phyloP scores from a whole-genome alignment of 1,140 invertebrate species.

The Pentalonia nigronervosa region DNA sequence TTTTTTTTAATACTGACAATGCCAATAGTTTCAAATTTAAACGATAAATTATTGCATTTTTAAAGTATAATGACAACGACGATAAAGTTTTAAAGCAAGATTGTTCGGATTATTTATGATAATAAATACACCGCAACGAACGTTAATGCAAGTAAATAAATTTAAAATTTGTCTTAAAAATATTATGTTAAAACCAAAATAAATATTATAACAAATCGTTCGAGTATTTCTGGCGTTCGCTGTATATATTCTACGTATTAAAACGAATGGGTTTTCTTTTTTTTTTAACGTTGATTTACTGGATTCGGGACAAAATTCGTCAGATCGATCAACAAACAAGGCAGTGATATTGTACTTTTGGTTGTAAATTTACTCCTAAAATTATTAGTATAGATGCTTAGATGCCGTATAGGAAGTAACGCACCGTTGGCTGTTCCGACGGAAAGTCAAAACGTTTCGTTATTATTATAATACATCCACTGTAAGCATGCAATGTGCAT shows the following conservation, averaged over 20 bases:
- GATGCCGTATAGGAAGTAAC: not conserved
- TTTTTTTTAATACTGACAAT: slow-evolving; percentile 6
- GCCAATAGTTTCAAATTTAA: slow-evolving; percentile 22
- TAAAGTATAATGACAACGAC: not conserved
- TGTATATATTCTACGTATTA: not conserved
- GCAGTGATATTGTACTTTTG: not conserved
- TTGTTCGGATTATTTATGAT: slow-evolving; percentile 1
- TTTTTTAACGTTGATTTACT: not conserved
- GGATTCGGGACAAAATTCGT: not conserved
- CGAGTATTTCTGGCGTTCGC: not conserved
- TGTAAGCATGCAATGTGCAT: not conserved
- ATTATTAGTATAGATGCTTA: not conserved
- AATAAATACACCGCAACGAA: not conserved
- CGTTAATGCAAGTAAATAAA: slow-evolving; percentile 10
- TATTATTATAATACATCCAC: not conserved
- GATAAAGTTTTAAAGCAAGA: slow-evolving; percentile 11
- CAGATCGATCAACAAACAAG: not conserved
- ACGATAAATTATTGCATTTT: slow-evolving; percentile 22
- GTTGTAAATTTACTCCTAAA: not conserved
- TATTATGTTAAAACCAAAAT: slow-evolving; percentile 2
- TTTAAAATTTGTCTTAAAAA: not conserved
- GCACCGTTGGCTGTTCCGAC: not conserved
- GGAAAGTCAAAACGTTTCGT: not conserved
- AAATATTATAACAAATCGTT: not conserved
- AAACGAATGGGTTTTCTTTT: not conserved